These are phyloP conservation scores for Drosophila orena DNA, from an alignment of 1,140 invertebrate genomes.

Conservation along the genomic window DNA sequence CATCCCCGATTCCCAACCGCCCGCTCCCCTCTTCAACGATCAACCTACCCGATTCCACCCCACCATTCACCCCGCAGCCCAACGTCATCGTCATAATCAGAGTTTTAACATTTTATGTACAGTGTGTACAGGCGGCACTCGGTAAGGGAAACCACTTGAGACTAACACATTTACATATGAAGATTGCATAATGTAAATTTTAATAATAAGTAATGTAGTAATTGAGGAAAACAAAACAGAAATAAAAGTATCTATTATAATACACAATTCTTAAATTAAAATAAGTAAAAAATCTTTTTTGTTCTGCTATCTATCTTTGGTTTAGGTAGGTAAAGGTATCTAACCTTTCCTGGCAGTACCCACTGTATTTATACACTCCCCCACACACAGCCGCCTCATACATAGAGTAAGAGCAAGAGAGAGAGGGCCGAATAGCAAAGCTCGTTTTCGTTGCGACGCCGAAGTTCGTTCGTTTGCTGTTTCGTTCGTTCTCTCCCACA, in stretches of 20 bases:
- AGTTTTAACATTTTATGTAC: slow-evolving; percentile 83
- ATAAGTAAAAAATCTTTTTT: too few relatives aligned
- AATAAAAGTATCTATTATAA: too few relatives aligned
- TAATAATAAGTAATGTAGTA: too few relatives aligned
- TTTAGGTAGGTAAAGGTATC: too few relatives aligned
- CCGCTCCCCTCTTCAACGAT: background rate
- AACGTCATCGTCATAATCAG: slow-evolving; percentile 80
- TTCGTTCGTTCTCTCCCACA: slow-evolving; percentile 74
- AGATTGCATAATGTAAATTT: too few relatives aligned
- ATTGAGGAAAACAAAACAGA: too few relatives aligned
- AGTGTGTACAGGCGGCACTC: slow-evolving; percentile 51
- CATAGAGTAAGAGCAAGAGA: slow-evolving; percentile 36
- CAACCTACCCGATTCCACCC: slow-evolving; percentile 9
- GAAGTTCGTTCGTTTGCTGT: slow-evolving; percentile 44
- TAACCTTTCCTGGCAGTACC: background rate
- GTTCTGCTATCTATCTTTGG: too few relatives aligned
- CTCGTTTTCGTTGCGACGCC: slow-evolving; percentile 51
- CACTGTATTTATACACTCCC: slow-evolving; percentile 69
- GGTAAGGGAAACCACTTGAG: background rate
- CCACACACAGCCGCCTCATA: slow-evolving; percentile 32
- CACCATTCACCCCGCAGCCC: slow-evolving; percentile 37
- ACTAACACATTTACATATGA: too few relatives aligned
- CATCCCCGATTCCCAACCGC: slow-evolving; percentile 56
- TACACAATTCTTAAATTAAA: too few relatives aligned
- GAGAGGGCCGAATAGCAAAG: slow-evolving; percentile 36